These are phyloP conservation scores for Acronicta alni DNA, from an alignment of 2,888 invertebrate species.

Conservation along the genomic window DNA sequence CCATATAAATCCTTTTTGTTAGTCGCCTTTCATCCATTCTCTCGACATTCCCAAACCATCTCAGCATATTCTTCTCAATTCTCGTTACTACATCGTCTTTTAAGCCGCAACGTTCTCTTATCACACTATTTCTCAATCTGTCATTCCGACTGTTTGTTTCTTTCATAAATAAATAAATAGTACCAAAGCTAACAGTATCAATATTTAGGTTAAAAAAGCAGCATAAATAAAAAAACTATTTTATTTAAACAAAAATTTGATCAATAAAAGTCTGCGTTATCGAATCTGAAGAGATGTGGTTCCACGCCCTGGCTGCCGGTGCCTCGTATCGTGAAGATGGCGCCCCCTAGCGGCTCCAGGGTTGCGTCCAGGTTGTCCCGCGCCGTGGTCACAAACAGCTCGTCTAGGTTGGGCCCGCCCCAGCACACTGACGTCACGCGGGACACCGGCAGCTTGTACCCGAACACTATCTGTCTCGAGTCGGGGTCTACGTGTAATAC, in stretches of 20 bases:
- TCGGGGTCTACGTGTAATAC: conserved; percentile 89
- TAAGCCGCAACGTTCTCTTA: too few species aligned
- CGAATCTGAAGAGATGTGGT: conserved; percentile 65
- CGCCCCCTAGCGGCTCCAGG: conserved; percentile 73
- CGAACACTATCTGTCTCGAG: conserved; percentile 78
- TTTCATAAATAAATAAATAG: too few species aligned
- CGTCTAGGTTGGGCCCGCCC: conserved; percentile 91
- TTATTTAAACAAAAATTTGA: conserved; percentile 35
- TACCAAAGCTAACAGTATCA: too few species aligned
- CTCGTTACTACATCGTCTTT: too few species aligned
- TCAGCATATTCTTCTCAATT: too few species aligned
- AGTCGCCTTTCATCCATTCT: too few species aligned
- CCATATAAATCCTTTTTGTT: too few species aligned
- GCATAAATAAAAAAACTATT: conserved; percentile 8
- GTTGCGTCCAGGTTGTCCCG: conserved; percentile 50
- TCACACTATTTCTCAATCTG: too few species aligned
- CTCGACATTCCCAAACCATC: too few species aligned
- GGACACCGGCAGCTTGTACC: conserved; percentile 88
- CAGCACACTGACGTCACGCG: conserved; percentile 91
- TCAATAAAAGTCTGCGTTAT: conserved; percentile 75
- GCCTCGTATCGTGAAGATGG: conserved; percentile 75
- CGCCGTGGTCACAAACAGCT: conserved; percentile 90
- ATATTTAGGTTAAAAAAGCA: too few species aligned
- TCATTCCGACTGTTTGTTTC: too few species aligned
- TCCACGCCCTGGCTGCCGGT: conserved; percentile 73